Base-by-base conservation (phyloP, 2,888 invertebrate species). In the Pyrrhosoma nymphula region DNA sequence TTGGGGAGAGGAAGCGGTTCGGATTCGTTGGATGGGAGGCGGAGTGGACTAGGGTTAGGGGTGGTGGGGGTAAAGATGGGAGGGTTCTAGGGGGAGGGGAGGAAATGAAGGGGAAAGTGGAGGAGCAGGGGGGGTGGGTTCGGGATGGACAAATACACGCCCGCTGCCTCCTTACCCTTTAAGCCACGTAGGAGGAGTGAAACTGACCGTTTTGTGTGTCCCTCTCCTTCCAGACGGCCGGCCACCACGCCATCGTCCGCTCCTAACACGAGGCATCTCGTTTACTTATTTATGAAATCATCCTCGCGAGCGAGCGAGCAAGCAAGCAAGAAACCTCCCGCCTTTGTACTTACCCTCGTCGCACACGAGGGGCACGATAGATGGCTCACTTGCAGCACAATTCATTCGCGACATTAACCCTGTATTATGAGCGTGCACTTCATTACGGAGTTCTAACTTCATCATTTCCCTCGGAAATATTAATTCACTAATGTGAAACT, bases 151-250 rank as follows among this genome's bases (percentile, higher is more conserved):
- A n/a, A 89, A 56, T 8, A 16, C 82, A 0, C 30, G 30, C 8
- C 69, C 30, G 35, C 82, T 35, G 35, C 69, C 69, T n/a, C 26
- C 10, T 60, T n/a, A 8, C 82, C 82, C 14, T 35, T 35, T 82
- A 23, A 23, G 16, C 35, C 82, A 14, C 35, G 35, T n/a, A n/a
- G n/a, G n/a, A n/a, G n/a, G 35, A 30, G 82, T 26, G 82, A 35
- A 35, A 82, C 82, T 82, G 82, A 82, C 82, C 82, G 82, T 26
- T 69, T 12, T 35, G n/a, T n/a, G 69, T 23, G 30, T 16, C 82
- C 75, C 75, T 75, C 75, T 82, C 82, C 82, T 82, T 82, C 82
- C 82, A 82, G 82, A 23, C 35, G 82, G 82, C 26, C 82, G 82
- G 18, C 82, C 82, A 35, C 82, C 35, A 18, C 82, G 82, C 82